phyloP scores from a whole-genome alignment of 1,140 invertebrate genomes.

The Drosophila tsacasi region DNA sequence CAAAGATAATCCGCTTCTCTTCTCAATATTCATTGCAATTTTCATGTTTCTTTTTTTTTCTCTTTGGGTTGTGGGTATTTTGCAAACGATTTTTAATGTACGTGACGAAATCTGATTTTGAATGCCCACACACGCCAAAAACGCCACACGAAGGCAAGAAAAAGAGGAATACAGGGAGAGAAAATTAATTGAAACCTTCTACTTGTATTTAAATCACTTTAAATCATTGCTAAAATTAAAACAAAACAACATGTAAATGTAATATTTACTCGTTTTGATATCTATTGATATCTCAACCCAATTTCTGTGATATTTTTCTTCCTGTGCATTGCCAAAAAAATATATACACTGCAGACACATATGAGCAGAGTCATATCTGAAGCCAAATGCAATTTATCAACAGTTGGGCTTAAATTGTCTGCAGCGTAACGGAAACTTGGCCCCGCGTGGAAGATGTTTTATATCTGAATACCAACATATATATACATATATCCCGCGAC shows the following conservation, averaged over 20 bases:
- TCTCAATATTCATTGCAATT: slow-evolving; percentile 21
- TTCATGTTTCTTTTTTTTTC: background rate
- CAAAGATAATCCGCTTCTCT: slow-evolving; percentile 44
- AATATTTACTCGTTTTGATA: background rate
- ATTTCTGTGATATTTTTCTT: background rate
- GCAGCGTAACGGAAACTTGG: slow-evolving; percentile 75
- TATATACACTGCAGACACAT: slow-evolving; percentile 25
- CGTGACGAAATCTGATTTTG: slow-evolving; percentile 79
- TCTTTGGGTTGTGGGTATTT: slow-evolving; percentile 26
- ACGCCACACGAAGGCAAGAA: slow-evolving; percentile 13
- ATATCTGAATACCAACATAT: background rate
- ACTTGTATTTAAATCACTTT: background rate
- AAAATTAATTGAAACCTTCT: background rate
- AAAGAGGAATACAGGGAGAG: slow-evolving; percentile 18
- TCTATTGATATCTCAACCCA: too few relatives aligned
- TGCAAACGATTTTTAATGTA: slow-evolving; percentile 78
- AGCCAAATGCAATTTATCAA: slow-evolving; percentile 82
- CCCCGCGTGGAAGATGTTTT: slow-evolving; percentile 55
- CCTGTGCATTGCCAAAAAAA: slow-evolving; percentile 12
- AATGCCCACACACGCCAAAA: slow-evolving; percentile 54
- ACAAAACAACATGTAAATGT: background rate
- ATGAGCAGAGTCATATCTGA: slow-evolving; percentile 50
- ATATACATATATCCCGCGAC: background rate
- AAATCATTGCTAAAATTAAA: background rate
- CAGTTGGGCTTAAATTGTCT: slow-evolving; percentile 82